Percentiles rank a stretch among this genome's conserved stretches.
Evolutionary conservation across 2,797 vertebrate species (phyloP).

Genomic region (Labroides dimidiatus): DNA sequence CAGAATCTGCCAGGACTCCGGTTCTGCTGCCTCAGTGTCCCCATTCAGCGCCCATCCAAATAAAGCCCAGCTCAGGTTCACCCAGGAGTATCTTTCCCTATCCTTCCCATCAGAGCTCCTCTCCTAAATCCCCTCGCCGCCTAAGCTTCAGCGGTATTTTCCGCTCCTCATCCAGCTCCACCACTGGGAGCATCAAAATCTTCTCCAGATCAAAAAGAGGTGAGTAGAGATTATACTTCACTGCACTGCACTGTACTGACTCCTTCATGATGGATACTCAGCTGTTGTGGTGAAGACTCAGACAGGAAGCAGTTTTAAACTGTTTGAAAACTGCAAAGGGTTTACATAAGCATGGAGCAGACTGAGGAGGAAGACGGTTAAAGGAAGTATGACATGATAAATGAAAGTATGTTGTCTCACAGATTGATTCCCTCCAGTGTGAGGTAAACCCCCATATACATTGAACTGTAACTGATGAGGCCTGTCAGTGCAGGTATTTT

Average conservation of each 20-base stretch:
- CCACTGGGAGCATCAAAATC: constrained; percentile 92
- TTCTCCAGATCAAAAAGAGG: constrained; percentile 96
- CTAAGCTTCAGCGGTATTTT: constrained; percentile 98
- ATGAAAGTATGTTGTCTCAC: constrained; percentile 10
- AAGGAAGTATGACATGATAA: constrained; percentile 41
- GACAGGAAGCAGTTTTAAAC: not conserved
- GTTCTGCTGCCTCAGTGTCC: constrained; percentile 85
- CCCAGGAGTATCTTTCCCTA: constrained; percentile 94
- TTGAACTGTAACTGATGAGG: constrained; percentile 17
- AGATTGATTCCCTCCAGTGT: constrained; percentile 26
- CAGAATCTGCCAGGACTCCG: constrained; percentile 83
- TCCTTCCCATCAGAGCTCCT: constrained; percentile 88
- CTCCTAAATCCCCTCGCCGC: constrained; percentile 95
- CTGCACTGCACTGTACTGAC: not conserved
- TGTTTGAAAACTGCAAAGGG: not conserved
- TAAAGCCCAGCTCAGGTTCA: constrained; percentile 87
- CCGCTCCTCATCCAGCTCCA: constrained; percentile 91
- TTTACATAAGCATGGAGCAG: not conserved
- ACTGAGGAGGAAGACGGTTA: not conserved
- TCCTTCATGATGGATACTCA: not conserved
- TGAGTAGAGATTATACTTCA: constrained; percentile 80
- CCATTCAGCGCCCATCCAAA: constrained; percentile 86
- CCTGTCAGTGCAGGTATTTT: constrained; percentile 21
- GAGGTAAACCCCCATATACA: constrained; percentile 27
- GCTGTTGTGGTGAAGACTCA: not conserved